Percentiles rank a stretch among this genome's conserved stretches.
phyloP scores from a whole-genome alignment of 1,140 invertebrate genomes.

The Trichoplusia ni region DNA sequence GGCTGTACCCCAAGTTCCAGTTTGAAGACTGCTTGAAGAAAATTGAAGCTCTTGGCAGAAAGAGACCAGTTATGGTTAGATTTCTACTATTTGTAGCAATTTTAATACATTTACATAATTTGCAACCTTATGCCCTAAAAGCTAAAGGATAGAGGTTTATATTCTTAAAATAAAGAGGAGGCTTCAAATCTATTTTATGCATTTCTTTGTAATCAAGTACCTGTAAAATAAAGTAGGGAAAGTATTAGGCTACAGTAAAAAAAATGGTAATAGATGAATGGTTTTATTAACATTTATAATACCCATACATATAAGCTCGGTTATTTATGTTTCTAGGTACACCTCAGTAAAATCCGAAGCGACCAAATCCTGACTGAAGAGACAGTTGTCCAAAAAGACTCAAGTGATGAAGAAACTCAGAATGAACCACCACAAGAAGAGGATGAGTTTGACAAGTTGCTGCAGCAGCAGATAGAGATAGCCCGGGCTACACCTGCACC shows the following conservation, averaged over 20 bases:
- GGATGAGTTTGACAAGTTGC: conserved; percentile 76
- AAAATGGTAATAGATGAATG: too few relatives aligned
- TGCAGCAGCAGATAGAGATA: conserved; percentile 77
- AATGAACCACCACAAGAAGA: conserved; percentile 45
- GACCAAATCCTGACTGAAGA: conserved; percentile 67
- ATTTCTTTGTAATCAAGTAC: too few relatives aligned
- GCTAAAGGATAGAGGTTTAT: too few relatives aligned
- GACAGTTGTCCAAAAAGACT: conserved; percentile 67
- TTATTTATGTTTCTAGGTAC: conserved; percentile 50
- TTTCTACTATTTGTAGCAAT: not conserved
- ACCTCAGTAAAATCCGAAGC: conserved; percentile 74
- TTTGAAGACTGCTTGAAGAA: conserved; percentile 93
- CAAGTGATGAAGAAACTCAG: conserved; percentile 63
- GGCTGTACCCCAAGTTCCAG: conserved; percentile 92
- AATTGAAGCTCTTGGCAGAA: conserved; percentile 90
- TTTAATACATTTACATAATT: not conserved
- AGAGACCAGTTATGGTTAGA: conserved; percentile 83
- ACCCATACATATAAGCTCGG: too few relatives aligned
- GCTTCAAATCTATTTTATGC: too few relatives aligned
- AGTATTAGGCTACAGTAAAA: too few relatives aligned
- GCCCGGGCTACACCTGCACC: conserved; percentile 61
- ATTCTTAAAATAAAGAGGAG: too few relatives aligned
- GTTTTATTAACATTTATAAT: too few relatives aligned
- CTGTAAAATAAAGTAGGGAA: too few relatives aligned
- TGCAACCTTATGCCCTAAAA: not conserved